phyloP scores from a whole-genome alignment of 2,113 vertebrate genomes.

The Caracal caracal region DNA sequence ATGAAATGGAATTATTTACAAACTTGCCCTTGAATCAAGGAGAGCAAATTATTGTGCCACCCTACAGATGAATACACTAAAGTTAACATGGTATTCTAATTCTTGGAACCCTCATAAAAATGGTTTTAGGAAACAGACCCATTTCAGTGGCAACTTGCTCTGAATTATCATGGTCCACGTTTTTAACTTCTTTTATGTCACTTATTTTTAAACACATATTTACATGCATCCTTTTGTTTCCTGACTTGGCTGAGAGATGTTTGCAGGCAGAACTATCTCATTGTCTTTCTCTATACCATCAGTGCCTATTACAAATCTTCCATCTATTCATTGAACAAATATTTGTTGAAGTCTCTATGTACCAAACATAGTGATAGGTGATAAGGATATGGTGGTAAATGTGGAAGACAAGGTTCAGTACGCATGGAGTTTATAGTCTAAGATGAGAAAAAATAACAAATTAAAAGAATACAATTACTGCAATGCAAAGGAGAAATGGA shows the following conservation, averaged over 20 bases:
- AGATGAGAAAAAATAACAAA: background rate
- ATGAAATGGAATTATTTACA: background rate
- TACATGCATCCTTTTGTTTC: background rate
- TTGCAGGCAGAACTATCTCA: background rate
- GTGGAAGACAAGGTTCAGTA: background rate
- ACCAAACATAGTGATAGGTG: background rate
- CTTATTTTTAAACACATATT: slow-evolving; percentile 29
- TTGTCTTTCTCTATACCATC: background rate
- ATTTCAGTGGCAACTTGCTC: background rate
- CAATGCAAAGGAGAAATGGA: background rate
- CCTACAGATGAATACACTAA: background rate
- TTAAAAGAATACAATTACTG: background rate
- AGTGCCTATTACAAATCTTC: background rate
- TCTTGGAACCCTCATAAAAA: background rate
- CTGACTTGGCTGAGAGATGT: background rate
- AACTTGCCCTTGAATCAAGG: background rate
- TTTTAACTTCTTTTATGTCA: background rate
- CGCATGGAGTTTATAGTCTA: background rate
- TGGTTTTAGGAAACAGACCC: background rate
- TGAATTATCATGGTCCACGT: background rate
- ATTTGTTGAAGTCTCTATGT: background rate
- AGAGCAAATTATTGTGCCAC: background rate
- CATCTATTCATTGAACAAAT: background rate
- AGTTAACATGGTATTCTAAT: background rate
- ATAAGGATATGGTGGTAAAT: background rate